phyloP scores from a whole-genome alignment of 2,113 vertebrate genomes.

The Sula dactylatra region DNA sequence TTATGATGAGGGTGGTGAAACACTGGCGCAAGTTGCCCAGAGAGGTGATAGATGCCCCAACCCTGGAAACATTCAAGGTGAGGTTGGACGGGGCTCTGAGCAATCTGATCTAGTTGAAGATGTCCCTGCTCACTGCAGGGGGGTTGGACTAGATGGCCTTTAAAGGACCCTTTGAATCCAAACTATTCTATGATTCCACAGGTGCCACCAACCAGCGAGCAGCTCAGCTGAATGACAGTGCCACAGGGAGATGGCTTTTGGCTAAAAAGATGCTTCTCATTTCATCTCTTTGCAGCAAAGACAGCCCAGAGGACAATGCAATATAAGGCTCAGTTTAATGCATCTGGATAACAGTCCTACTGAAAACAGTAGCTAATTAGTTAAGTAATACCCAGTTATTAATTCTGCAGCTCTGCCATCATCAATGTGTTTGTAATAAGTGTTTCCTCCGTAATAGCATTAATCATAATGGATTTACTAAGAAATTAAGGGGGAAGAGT shows the following conservation, averaged over 20 bases:
- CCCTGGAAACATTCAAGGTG: not conserved
- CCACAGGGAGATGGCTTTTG: not conserved
- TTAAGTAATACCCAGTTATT: conserved; percentile 43
- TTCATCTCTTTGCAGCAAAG: not conserved
- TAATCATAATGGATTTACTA: conserved; percentile 46
- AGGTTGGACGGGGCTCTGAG: not conserved
- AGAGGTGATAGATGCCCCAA: too few species aligned
- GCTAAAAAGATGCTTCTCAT: not conserved
- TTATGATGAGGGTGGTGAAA: too few species aligned
- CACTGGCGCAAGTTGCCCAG: too few species aligned
- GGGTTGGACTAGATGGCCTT: not conserved
- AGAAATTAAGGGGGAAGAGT: not conserved
- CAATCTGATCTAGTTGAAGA: not conserved
- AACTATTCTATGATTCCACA: not conserved
- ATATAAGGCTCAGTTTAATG: not conserved
- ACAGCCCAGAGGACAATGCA: not conserved
- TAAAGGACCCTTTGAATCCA: not conserved
- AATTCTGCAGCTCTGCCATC: conserved; percentile 32
- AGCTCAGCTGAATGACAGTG: not conserved
- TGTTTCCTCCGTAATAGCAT: conserved; percentile 28
- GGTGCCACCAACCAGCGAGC: not conserved
- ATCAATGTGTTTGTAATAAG: conserved; percentile 33
- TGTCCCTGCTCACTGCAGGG: too few species aligned
- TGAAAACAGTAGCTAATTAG: conserved; percentile 34
- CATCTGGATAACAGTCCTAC: not conserved